Evolutionary conservation across 2,113 vertebrate species (phyloP).

Genomic region (Gambusia holbrooki): DNA sequence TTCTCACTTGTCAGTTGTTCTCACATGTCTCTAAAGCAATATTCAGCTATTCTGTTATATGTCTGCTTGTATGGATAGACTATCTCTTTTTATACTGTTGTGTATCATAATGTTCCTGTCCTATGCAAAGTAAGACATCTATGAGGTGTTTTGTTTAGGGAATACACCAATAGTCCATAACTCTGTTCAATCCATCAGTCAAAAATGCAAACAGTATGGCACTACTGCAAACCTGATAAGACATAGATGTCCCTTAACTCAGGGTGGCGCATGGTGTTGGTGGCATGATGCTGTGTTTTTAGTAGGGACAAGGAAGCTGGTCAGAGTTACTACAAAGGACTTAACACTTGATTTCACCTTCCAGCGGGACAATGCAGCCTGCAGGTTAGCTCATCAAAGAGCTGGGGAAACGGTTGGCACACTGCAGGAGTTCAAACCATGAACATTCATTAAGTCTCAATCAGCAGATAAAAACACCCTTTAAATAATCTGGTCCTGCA

Average conservation of each 20-base stretch:
- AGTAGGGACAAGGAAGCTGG: too few relatives aligned
- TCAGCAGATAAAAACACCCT: slow-evolving; percentile 36
- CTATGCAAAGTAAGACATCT: slow-evolving; percentile 3
- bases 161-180: background rate
- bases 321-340: too few relatives aligned
- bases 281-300: too few relatives aligned
- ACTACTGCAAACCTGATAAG: too few relatives aligned
- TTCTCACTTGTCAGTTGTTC: slow-evolving; percentile 1
- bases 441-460: slow-evolving; percentile 46
- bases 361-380: background rate
- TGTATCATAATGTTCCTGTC: background rate
- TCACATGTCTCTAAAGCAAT: slow-evolving; percentile 26
- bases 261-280: too few relatives aligned
- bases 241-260: too few relatives aligned
- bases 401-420: slow-evolving; percentile 23
- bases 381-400: slow-evolving; percentile 55
- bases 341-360: too few relatives aligned
- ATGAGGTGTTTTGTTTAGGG: background rate
- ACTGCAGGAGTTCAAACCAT: slow-evolving; percentile 47
- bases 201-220: too few relatives aligned
- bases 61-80: background rate
- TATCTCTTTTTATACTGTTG: background rate
- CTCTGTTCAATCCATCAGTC: too few relatives aligned
- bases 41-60: background rate
- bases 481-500: slow-evolving; percentile 27